These are phyloP conservation scores for Hippocampus barbouri DNA, from an alignment of 2,113 vertebrate species.

Conservation along the genomic window DNA sequence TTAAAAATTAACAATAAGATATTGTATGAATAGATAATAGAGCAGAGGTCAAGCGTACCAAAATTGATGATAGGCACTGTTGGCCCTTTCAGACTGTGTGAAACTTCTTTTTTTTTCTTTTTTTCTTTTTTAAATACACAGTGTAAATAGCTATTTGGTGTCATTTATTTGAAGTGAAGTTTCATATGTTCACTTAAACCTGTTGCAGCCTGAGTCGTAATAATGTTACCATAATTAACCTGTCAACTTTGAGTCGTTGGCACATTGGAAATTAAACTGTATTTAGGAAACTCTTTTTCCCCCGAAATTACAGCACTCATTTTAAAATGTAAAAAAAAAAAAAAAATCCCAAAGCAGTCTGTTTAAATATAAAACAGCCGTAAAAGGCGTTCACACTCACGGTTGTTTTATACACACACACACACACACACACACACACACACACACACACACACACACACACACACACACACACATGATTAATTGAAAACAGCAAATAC, in stretches of 20 bases:
- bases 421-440: not conserved
- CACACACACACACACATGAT: not conserved
- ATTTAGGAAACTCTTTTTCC: conserved; percentile 12
- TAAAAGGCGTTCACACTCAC: conserved; percentile 7
- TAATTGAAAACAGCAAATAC: not conserved
- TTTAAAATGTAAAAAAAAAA: conserved; percentile 9
- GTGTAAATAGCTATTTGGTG: not conserved
- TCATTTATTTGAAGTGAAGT: conserved; percentile 26
- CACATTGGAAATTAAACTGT: conserved; percentile 20
- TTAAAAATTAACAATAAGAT: not conserved
- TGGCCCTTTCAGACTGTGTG: conserved; percentile 8
- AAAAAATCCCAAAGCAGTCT: not conserved
- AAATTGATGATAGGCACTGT: conserved; percentile 12
- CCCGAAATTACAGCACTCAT: not conserved
- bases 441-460: too few relatives aligned
- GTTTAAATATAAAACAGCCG: conserved; percentile 25
- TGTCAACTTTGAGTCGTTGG: conserved; percentile 43
- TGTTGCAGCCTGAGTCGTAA: conserved; percentile 56
- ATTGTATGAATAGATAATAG: not conserved
- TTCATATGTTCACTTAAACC: conserved; percentile 35
- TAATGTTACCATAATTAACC: conserved; percentile 51
- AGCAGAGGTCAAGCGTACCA: not conserved
- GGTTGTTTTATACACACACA: not conserved
- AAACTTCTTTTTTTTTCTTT: conserved; percentile 24
- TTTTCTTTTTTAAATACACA: conserved; percentile 11